phyloP scores from a whole-genome alignment of 2,113 vertebrate genomes.

The Petroica traversi region DNA sequence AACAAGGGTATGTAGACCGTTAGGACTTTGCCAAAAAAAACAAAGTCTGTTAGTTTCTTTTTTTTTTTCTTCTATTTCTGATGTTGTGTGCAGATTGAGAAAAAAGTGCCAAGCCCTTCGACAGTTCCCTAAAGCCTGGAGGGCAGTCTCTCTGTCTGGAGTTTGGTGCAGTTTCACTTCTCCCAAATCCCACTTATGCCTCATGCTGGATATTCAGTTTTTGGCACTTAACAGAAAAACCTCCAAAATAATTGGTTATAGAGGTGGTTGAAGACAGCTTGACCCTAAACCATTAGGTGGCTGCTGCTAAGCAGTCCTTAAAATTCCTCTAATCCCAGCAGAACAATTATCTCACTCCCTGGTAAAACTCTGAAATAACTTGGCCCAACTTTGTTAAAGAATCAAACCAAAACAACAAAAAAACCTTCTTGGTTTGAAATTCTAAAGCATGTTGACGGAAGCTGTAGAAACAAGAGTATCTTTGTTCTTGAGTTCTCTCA shows the following conservation, averaged over 20 bases:
- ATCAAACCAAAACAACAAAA: not conserved
- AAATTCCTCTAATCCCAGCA: not conserved
- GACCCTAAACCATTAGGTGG: not conserved
- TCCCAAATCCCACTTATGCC: not conserved
- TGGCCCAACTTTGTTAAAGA: not conserved
- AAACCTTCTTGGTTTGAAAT: not conserved
- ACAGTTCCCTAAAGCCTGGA: not conserved
- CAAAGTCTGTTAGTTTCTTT: not conserved
- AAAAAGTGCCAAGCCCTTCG: not conserved
- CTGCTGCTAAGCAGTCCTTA: not conserved
- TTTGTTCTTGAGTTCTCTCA: not conserved
- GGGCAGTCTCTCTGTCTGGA: not conserved
- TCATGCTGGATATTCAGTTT: not conserved
- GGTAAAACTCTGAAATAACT: not conserved
- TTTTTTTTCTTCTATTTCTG: not conserved
- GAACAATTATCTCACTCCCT: not conserved
- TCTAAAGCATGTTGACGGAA: not conserved
- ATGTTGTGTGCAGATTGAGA: not conserved
- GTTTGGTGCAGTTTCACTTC: not conserved
- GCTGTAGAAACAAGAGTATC: not conserved
- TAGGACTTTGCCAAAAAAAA: not conserved
- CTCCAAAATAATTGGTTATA: not conserved
- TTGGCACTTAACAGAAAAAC: not conserved
- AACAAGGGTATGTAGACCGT: not conserved
- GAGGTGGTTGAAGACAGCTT: not conserved